A percentile compares a stretch with the other conserved stretches of the same genome.
Evolutionary conservation across 1,140 invertebrate species (phyloP).

Genomic region (Musca vetustissima): DNA sequence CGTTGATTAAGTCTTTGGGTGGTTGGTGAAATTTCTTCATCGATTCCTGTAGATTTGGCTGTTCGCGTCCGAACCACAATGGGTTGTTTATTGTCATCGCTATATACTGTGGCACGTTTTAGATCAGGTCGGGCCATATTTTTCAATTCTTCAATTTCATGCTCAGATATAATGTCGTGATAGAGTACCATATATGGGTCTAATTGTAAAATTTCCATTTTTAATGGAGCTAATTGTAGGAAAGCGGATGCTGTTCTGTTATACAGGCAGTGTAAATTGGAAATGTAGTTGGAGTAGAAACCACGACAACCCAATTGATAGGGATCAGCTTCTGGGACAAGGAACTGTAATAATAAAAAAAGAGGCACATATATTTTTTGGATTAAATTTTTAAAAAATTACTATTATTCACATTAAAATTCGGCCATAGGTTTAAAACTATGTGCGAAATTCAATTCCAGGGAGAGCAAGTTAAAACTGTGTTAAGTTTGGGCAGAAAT

Average conservation of each 20-base stretch:
- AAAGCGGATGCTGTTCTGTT: slow-evolving; percentile 72
- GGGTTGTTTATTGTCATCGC: slow-evolving; percentile 88
- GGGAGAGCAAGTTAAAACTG: no score
- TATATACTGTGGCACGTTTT: slow-evolving; percentile 92
- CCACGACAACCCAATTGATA: slow-evolving; percentile 88
- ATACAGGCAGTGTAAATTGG: slow-evolving; percentile 79
- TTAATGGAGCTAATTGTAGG: slow-evolving; percentile 81
- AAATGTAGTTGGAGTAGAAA: slow-evolving; percentile 56
- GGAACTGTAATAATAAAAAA: no score
- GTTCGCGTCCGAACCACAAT: slow-evolving; percentile 94
- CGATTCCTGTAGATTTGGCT: slow-evolving; percentile 96
- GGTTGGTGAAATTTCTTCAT: slow-evolving; percentile 75
- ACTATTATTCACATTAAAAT: no score
- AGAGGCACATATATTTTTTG: no score
- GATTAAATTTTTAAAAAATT: no score
- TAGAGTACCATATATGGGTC: slow-evolving; percentile 88
- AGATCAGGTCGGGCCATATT: slow-evolving; percentile 84
- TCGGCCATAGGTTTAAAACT: no score
- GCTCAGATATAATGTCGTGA: slow-evolving; percentile 85
- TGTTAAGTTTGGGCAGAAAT: no score
- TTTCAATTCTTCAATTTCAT: slow-evolving; percentile 88
- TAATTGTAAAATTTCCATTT: slow-evolving; percentile 85
- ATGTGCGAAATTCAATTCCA: no score
- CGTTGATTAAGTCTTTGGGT: slow-evolving; percentile 74
- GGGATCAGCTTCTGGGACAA: slow-evolving; percentile 29